Evolutionary conservation across 2,888 invertebrate genomes (phyloP), one percentile per base, ranked within the genome.

Genomic region (Hemistola chrysoprasaria): DNA sequence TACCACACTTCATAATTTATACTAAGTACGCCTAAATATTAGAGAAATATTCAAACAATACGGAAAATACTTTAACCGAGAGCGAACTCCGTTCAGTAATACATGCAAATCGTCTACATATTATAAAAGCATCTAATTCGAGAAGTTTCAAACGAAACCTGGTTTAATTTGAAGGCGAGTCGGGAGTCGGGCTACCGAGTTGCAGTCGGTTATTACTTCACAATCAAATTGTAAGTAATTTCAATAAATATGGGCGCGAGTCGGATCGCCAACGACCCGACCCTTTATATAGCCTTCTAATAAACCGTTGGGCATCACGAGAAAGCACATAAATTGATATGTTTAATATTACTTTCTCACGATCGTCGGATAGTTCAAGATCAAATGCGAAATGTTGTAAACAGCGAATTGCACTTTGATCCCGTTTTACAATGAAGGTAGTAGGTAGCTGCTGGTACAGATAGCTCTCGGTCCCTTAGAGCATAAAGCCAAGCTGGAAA

Each of bases 321-420:
- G 87, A 86, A 85, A 87, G 85, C 82, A 56, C 78, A 75, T 76
- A 85, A 86, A 87, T 88, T 84, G 86, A 87, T 86, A 85, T 86
- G 83, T 86, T 83, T 86, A 86, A 79, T 78, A 79, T 77, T 77
- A 84, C 86, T 86, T 83, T 87, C 87, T 87, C 87, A 88, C 87
- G 87, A 86, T 78, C 74, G 58, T 29, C 36, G 32, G 10, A 64
- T 68, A 65, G 66, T 34, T 37, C 37, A 31, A 21, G 30, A 40
- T 46, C 23, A 25, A 40, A 30, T 8, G 40, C 41, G 31, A 40
- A 28, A 32, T 25, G 22, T 22, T 39, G 25, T 26, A 9, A 7
- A 26, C 26, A 37, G 22, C 26, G 30, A 11, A 34, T 9, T 31
- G 34, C 26, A 31, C 38, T 39, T 33, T 36, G 36, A 46, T 37